Evolutionary conservation across 2,113 vertebrate genomes (phyloP).

Genomic region (Odocoileus virginianus): DNA sequence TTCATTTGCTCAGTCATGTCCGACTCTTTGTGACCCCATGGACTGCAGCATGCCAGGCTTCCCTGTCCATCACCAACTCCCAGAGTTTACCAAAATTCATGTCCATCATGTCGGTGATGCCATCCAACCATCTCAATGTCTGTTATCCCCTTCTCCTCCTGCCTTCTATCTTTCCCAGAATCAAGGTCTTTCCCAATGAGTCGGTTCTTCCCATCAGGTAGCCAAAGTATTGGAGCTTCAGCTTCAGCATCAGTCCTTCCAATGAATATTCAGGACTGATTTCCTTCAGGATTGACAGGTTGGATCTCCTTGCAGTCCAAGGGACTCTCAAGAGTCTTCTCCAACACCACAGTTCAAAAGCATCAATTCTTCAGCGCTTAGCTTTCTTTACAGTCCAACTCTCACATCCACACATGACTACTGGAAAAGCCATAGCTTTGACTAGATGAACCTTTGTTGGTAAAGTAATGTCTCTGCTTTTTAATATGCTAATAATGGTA

Average conservation of each 20-base stretch:
- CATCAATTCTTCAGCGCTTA: background rate
- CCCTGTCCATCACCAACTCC: background rate
- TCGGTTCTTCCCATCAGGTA: background rate
- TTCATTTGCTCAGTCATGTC: background rate
- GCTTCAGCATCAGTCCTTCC: background rate
- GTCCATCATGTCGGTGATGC: fast-evolving
- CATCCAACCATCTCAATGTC: background rate
- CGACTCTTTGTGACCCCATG: fast-evolving
- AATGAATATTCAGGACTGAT: background rate
- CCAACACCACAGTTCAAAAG: background rate
- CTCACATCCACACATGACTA: background rate
- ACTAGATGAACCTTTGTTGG: fast-evolving
- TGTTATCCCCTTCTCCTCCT: background rate
- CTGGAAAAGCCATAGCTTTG: background rate
- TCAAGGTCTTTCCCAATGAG: background rate
- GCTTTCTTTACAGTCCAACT: background rate
- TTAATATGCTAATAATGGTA: background rate
- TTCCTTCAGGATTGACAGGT: background rate
- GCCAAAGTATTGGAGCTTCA: background rate
- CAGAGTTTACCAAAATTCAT: background rate
- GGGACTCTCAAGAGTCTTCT: background rate
- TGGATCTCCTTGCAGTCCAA: background rate
- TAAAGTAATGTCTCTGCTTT: background rate
- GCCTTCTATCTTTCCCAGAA: background rate
- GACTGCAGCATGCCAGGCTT: background rate